Conservation (phyloP, 1,140 invertebrate species). For the Thaumetopoea pityocampa region DNA sequence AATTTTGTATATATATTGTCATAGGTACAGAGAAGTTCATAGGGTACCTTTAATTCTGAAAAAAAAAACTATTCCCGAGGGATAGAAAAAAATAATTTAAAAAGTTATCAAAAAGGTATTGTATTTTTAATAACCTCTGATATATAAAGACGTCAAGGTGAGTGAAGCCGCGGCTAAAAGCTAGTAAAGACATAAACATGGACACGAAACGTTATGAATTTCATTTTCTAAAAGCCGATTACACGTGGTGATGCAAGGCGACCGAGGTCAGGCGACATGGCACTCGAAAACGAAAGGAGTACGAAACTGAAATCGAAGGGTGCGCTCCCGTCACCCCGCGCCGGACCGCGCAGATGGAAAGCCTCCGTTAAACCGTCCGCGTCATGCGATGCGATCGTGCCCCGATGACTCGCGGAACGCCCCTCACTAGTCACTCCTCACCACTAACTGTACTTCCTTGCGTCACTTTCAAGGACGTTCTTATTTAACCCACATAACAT, state of each 20-base stretch:
- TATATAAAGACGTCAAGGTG: too few species aligned
- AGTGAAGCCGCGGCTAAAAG: too few species aligned
- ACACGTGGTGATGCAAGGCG: constrained; percentile 57
- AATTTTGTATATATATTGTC: too few species aligned
- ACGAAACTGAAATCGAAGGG: constrained; percentile 70
- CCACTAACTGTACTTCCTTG: constrained; percentile 24
- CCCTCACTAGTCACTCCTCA: constrained; percentile 15
- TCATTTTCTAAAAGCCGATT: constrained; percentile 74
- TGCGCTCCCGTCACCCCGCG: constrained; percentile 63
- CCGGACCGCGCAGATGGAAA: constrained; percentile 58
- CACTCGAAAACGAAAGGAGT: constrained; percentile 66
- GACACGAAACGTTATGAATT: constrained; percentile 62
- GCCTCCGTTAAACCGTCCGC: constrained; percentile 52
- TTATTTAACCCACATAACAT: constrained; percentile 16
- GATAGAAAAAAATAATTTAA: too few species aligned
- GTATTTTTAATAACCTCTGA: too few species aligned
- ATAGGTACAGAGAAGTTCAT: too few species aligned
- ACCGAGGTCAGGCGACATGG: constrained; percentile 58
- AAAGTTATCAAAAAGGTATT: too few species aligned
- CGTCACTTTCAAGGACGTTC: constrained; percentile 29
- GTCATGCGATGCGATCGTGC: constrained; percentile 34
- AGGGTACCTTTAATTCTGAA: too few species aligned
- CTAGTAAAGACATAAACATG: constrained; percentile 65
- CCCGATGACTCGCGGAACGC: constrained; percentile 20
- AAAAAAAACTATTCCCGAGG: too few species aligned